These are phyloP conservation scores for Laticauda colubrina DNA, from an alignment of 2,113 vertebrate species.

Conservation along the genomic window DNA sequence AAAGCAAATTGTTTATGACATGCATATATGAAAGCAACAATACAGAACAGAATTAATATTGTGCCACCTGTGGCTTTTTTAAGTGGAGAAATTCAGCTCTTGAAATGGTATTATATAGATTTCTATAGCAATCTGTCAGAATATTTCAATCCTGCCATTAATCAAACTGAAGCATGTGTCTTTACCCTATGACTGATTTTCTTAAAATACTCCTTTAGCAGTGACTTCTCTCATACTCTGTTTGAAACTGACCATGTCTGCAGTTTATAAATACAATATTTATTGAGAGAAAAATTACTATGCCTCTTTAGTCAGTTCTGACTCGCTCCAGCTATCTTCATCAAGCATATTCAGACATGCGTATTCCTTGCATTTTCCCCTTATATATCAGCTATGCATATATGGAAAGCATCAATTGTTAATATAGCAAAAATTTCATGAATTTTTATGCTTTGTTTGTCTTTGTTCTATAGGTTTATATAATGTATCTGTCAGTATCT, in stretches of 20 bases:
- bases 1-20: constrained; percentile 19
- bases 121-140: constrained; percentile 36
- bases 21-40: background rate
- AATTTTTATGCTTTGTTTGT: background rate
- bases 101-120: constrained; percentile 21
- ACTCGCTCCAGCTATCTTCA: background rate
- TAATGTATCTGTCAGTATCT: background rate
- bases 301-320: background rate
- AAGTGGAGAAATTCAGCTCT: background rate
- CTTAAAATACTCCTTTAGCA: background rate
- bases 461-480: background rate
- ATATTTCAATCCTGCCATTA: constrained; percentile 20
- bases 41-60: background rate
- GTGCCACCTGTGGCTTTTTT: constrained; percentile 12
- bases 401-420: background rate
- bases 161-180: background rate
- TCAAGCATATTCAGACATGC: background rate
- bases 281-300: background rate
- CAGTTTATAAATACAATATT: background rate
- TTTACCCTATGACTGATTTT: constrained; percentile 1
- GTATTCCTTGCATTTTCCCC: background rate
- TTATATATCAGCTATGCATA: background rate
- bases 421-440: background rate
- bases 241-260: background rate
- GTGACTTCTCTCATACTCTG: background rate